Evolutionary conservation across 2,888 invertebrate species (phyloP).

Genomic region (Leptinotarsa peninsularis): DNA sequence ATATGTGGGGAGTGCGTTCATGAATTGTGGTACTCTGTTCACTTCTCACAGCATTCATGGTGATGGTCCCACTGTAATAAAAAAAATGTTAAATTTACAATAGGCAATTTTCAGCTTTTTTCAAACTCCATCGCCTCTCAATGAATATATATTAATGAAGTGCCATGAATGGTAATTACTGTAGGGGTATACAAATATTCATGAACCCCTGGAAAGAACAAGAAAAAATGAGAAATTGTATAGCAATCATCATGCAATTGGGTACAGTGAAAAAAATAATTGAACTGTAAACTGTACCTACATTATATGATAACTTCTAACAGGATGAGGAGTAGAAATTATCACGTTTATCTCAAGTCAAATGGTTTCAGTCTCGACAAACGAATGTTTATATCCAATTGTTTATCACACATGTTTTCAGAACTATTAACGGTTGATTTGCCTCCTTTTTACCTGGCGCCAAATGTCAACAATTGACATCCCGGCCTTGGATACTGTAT

Average conservation of each 20-base stretch:
- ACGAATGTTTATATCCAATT: slow-evolving; percentile 16
- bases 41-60: slow-evolving; percentile 18
- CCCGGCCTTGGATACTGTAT: too few relatives aligned
- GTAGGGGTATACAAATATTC: too few relatives aligned
- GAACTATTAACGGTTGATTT: slow-evolving; percentile 18
- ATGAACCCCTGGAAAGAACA: too few relatives aligned
- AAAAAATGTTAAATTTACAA: slow-evolving; percentile 1
- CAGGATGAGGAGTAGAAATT: neutral
- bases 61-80: slow-evolving; percentile 11
- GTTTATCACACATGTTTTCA: slow-evolving; percentile 19
- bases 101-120: too few relatives aligned
- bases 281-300: too few relatives aligned
- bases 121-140: too few relatives aligned
- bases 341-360: neutral
- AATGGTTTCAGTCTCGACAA: slow-evolving; percentile 13
- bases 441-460: slow-evolving; percentile 42
- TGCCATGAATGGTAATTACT: too few relatives aligned
- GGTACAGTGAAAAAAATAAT: too few relatives aligned
- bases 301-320: too few relatives aligned
- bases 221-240: too few relatives aligned
- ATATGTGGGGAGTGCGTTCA: slow-evolving; percentile 71
- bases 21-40: slow-evolving; percentile 13
- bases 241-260: too few relatives aligned
- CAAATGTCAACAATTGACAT: slow-evolving; percentile 34
- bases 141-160: too few relatives aligned